Evolutionary conservation across 2,113 vertebrate species (phyloP), one percentile per base, ranked within the genome.

Genomic region (Butorides virescens): DNA sequence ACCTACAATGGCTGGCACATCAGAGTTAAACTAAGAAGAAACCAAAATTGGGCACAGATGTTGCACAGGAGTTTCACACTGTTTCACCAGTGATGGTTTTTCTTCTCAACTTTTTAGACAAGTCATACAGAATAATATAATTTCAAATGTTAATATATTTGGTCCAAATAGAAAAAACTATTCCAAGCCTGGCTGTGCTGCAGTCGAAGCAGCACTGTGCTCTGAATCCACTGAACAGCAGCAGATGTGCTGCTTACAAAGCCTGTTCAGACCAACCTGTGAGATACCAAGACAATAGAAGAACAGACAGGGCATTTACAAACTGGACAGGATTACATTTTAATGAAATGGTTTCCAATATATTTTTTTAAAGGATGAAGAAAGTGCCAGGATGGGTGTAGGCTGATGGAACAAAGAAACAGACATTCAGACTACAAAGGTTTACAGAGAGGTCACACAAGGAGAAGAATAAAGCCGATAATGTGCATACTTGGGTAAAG

Each of bases 151-250:
- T 86, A 62, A 72, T 72, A n/a, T 62, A 46, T 76, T 88, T 72
- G 12, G 5, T 79, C 78, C 66, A 63, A 88, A 68, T 25, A 78
- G 12, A 63, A 52, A 93, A 72, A 66, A 47, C 47, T 32, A 70
- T 49, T 47, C 27, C 80, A 74, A 83, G 47, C 11, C 39, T 39
- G 65, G 6, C 65, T 74, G 59, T 34, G 29, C 20, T 66, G 52
- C 59, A n/a, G 27, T 56, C 0, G 0, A 61, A 92, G 61, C 61
- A 90, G 50, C 65, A 10, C 61, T 5, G 1, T 81, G 32, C 39
- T 55, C 70, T 42, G 74, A 71, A 29, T 20, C 29, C 46, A n/a
- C 39, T 15, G 21, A 86, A 65, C 34, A 72, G 74, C 76, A 73
- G 89, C 42, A 90, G 47, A 81, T 53, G 26, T 29, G 37, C 37